A percentile compares a stretch with the other conserved stretches of the same genome.
These are phyloP conservation scores for Panthera uncia DNA, from an alignment of 2,113 vertebrate genomes.

Conservation along the genomic window DNA sequence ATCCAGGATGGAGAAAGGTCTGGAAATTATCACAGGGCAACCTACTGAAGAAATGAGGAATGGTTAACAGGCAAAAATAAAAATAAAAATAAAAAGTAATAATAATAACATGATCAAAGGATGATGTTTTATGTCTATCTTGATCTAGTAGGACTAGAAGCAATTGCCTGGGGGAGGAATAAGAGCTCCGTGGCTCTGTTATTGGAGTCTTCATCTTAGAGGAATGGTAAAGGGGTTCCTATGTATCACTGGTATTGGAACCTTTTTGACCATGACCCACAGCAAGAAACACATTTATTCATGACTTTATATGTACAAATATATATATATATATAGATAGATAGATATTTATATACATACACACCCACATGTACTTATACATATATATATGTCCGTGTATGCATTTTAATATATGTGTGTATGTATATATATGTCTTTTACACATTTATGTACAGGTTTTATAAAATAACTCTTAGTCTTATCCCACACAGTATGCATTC, in stretches of 20 bases:
- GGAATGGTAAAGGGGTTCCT: not conserved
- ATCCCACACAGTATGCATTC: not conserved
- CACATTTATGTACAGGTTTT: not conserved
- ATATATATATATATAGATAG: too few relatives aligned
- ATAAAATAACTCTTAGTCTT: not conserved
- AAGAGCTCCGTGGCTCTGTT: not conserved
- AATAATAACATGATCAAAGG: not conserved
- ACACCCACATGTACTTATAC: not conserved
- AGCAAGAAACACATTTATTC: conserved; percentile 20
- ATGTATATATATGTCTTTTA: not conserved
- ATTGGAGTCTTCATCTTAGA: not conserved
- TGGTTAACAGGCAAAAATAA: not conserved
- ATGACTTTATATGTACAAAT: not conserved
- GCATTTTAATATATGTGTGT: not conserved
- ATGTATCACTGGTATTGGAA: not conserved
- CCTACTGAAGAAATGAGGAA: not conserved
- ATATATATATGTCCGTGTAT: not conserved
- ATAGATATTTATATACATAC: not conserved
- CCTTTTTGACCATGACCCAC: not conserved
- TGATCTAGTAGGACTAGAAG: not conserved
- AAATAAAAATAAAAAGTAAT: not conserved
- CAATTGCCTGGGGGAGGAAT: not conserved
- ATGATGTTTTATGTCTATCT: not conserved
- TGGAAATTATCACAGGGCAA: not conserved
- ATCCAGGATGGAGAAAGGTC: not conserved